Conservation (phyloP, 2,113 vertebrate species). For the Scopus umbretta region DNA sequence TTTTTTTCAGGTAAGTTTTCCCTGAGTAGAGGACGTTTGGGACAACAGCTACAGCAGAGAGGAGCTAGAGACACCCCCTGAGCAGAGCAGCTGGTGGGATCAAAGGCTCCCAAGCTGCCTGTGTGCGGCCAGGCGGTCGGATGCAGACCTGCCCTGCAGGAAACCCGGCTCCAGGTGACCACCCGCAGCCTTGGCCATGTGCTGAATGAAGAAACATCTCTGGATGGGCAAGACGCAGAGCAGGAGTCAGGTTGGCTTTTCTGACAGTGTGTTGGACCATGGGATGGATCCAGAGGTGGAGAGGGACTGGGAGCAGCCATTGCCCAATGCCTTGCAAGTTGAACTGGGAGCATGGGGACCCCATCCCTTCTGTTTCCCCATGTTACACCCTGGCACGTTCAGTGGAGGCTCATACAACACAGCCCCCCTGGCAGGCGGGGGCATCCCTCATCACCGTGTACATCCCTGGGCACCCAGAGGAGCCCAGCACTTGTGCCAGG, state of each 20-base stretch:
- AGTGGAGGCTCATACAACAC: neutral
- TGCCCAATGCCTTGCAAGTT: neutral
- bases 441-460: neutral
- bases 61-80: no score
- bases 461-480: neutral
- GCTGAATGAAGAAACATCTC: neutral
- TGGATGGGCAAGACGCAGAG: neutral
- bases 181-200: neutral
- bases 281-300: neutral
- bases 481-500: neutral
- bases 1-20: neutral
- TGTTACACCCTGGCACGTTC: neutral
- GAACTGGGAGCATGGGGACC: neutral
- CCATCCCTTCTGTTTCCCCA: accelerated
- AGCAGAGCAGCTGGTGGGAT: neutral
- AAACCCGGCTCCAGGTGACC: neutral
- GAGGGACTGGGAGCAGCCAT: neutral
- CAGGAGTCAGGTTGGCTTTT: neutral
- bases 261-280: neutral
- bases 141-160: neutral
- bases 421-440: accelerated
- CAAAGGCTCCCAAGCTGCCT: neutral
- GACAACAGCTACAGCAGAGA: neutral
- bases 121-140: accelerated
- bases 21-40: neutral